These are phyloP conservation scores for Phortica magna DNA, from an alignment of 2,888 invertebrate genomes.

Conservation along the genomic window DNA sequence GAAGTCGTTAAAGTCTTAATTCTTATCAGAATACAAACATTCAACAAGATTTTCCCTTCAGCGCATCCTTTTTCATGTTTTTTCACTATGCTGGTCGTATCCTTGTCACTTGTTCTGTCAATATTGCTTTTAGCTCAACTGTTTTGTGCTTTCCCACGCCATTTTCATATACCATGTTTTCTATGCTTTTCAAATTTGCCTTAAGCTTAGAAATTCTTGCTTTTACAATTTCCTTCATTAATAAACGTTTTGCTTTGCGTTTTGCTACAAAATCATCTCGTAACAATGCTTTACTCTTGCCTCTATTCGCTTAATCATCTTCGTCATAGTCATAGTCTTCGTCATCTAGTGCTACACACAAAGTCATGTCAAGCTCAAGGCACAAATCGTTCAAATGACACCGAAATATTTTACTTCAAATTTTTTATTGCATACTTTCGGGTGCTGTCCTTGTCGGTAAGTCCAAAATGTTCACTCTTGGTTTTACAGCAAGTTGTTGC, in stretches of 20 bases:
- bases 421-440: slow-evolving; percentile 28
- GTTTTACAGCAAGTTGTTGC: background rate
- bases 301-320: background rate
- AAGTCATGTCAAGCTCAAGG: slow-evolving; percentile 11
- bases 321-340: background rate
- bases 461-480: slow-evolving; percentile 11
- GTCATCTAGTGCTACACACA: background rate
- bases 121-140: slow-evolving; percentile 22
- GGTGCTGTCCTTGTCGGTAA: background rate
- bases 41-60: background rate
- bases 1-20: background rate
- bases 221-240: slow-evolving; percentile 27
- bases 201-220: slow-evolving; percentile 12
- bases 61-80: slow-evolving; percentile 43
- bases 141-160: background rate
- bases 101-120: slow-evolving; percentile 33
- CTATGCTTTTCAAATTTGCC: background rate
- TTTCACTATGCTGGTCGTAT: slow-evolving; percentile 38
- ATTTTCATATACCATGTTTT: background rate
- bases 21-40: background rate
- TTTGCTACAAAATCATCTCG: background rate
- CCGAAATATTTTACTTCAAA: slow-evolving; percentile 25
- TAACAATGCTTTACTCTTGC: background rate
- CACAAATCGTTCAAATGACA: background rate
- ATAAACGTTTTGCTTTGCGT: slow-evolving; percentile 28